Percentiles rank a stretch among this genome's conserved stretches.
Evolutionary conservation across 2,113 vertebrate species (phyloP).

Genomic region (Hypocryptadius cinnamomeus): DNA sequence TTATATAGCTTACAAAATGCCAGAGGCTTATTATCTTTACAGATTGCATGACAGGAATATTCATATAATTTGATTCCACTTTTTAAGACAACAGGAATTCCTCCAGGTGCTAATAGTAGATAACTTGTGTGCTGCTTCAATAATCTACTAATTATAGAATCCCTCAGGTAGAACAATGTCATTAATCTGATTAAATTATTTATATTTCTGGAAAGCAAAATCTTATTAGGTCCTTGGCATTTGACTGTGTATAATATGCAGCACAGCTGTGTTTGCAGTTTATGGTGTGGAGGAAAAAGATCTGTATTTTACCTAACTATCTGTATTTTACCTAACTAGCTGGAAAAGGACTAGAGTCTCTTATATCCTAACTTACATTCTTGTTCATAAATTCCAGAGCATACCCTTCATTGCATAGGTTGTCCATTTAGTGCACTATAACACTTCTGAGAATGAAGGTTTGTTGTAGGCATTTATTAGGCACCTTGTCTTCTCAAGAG

Average conservation of each 20-base stretch:
- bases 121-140: slow-evolving; percentile 70
- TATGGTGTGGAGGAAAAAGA: not conserved
- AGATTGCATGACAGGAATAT: slow-evolving; percentile 73
- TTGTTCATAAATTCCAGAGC: not conserved
- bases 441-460: not conserved
- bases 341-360: not conserved
- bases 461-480: not conserved
- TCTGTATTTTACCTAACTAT: not conserved
- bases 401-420: not conserved
- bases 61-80: slow-evolving; percentile 62
- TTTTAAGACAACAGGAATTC: slow-evolving; percentile 71
- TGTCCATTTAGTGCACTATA: not conserved
- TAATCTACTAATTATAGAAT: slow-evolving; percentile 77
- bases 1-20: slow-evolving; percentile 77
- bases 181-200: slow-evolving; percentile 82
- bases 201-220: slow-evolving; percentile 68
- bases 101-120: slow-evolving; percentile 77
- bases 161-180: slow-evolving; percentile 74
- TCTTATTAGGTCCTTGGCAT: slow-evolving; percentile 65
- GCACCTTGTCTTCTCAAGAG: not conserved
- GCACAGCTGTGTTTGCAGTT: not conserved
- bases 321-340: too few species aligned
- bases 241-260: slow-evolving; percentile 44
- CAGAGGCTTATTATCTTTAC: slow-evolving; percentile 76
- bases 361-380: not conserved